These are phyloP conservation scores for Conus ventricosus DNA, from an alignment of 1,140 invertebrate genomes.

Conservation along the genomic window DNA sequence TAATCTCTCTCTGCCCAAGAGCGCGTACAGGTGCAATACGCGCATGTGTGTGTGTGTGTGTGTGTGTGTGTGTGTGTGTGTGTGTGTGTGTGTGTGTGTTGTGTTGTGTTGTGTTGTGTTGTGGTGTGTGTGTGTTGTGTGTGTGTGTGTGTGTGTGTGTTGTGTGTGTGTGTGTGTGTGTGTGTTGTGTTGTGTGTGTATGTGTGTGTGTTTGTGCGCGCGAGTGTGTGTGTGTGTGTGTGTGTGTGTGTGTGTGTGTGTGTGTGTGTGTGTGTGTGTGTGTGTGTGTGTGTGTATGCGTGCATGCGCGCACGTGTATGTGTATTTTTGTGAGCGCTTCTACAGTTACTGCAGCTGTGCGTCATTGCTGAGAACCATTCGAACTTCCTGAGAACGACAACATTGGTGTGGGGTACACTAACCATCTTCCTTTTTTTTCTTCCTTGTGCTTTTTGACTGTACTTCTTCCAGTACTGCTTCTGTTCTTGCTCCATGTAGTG, in stretches of 20 bases:
- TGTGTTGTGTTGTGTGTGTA: slow-evolving; percentile 10
- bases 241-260: slow-evolving; percentile 10
- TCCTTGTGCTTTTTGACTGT: too few relatives aligned
- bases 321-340: neutral
- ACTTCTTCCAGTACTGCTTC: neutral
- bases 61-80: slow-evolving; percentile 14
- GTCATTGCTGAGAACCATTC: too few relatives aligned
- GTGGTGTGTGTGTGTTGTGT: slow-evolving; percentile 15
- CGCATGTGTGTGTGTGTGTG: slow-evolving; percentile 10
- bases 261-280: neutral
- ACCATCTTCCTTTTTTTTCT: too few relatives aligned
- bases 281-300: neutral
- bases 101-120: too few relatives aligned
- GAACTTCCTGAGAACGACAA: neutral
- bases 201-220: neutral
- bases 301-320: neutral
- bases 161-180: neutral
- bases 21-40: neutral
- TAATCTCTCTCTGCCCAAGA: too few relatives aligned
- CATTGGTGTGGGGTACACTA: neutral
- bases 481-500: too few relatives aligned
- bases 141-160: neutral
- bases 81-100: slow-evolving; percentile 17
- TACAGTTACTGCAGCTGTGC: too few relatives aligned
- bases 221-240: slow-evolving; percentile 9